Evolutionary conservation across 1,140 invertebrate species (phyloP), one percentile per base, ranked within the genome.

Genomic region (Pseudomyrmex dendroicus): DNA sequence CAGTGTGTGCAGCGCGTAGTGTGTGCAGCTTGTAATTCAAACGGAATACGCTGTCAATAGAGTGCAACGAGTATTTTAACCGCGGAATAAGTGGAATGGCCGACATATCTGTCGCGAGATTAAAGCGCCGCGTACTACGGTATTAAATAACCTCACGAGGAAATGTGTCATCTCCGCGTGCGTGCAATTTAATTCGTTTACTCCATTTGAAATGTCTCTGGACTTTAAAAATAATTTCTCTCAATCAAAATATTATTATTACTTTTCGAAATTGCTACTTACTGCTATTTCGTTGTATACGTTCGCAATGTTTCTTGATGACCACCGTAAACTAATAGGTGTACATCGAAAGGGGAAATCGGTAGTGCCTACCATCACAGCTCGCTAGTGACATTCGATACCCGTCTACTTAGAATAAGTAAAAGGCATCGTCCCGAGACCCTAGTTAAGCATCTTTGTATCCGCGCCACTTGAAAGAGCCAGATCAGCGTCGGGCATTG

Each of bases 391-490:
- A 67, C 17, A 68, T 46, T 46, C 74, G 52, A 77, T 67, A 56
- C 52, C 57, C 7, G 25, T 56, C 8, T 46, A 13, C n/a, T 17
- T 4, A 35, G n/a, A 35, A 48, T 70, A 20, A 59, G 4, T 70
- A 52, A 61, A 80, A 59, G 48, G n/a, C 56, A 48, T 78, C 64
- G 54, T 22, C 20, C 54, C 10, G 35, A 68, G 76, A 57, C 54
- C n/a, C 54, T 12, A 72, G 66, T 80, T 72, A 72, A 70, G 54
- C 54, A 57, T 80, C 76, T 50, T 70, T 80, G 54, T 46, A 72
- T 15, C 76, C 56, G 67, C 73, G 76, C 76, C 52, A 59, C 12
- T 57, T 20, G 35, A 59, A 68, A 66, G 44, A 54, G 54, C 35
- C 52, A 44, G 74, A 52, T 35, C 17, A 52, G 52, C 15, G 35